Evolutionary conservation across 2,888 invertebrate genomes (phyloP), one percentile per base, ranked within the genome.

Genomic region (Argynnis bischoffii): DNA sequence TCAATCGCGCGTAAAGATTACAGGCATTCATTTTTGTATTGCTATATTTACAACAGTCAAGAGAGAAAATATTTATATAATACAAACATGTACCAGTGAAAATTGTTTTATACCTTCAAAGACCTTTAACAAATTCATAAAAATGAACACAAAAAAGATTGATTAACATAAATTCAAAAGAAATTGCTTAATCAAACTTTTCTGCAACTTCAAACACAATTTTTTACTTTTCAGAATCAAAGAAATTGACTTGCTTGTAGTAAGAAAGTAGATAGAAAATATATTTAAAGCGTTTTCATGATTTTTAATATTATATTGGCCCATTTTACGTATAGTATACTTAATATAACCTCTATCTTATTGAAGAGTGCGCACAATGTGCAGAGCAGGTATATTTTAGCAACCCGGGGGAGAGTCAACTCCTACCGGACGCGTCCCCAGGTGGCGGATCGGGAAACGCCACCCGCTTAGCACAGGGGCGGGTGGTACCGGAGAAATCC

Each of bases 131-230:
- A 60, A 66, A 66, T 1, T 60, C 54, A 61, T 66, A 54, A 55
- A 54, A 50, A 63, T 21, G 64, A 35, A 61, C 51, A 67, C 64
- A 64, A 70, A 73, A 63, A 63, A 64, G 57, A 65, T 64, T 69
- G 70, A 72, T 69, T 72, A 69, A 69, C 68, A 63, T 69, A 70
- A 72, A 72, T 70, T 72, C 70, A 35, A 55, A 64, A 31, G 54
- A 69, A 67, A 74, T 73, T 70, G 69, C 70, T 72, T 73, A 71
- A 73, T 74, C 72, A 73, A 74, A 74, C 67, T 74, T 71, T 68
- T 71, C 69, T 63, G 64, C 61, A 71, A 74, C 70, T 73, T 66
- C 41, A 72, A 69, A 70, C 69, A 67, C 41, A 67, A 70, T 71
- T 70, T 26, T 69, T 26, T 67, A 65, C 64, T 65, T 71, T 67